Base-by-base conservation (phyloP, 2,888 invertebrate genomes). In the Cephalotes varians region DNA sequence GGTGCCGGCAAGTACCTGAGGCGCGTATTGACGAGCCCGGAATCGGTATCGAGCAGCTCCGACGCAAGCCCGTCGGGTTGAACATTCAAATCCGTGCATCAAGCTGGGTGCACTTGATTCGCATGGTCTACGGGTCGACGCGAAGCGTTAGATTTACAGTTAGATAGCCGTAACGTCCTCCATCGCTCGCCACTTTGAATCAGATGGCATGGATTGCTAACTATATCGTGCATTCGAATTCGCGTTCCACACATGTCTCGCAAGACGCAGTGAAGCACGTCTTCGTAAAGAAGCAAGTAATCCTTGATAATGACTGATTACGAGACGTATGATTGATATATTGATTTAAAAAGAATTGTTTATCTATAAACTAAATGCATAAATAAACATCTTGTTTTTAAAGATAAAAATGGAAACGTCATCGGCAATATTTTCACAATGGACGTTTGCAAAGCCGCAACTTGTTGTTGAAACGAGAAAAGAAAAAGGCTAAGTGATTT, bases 71-170 rank as follows among this genome's bases (percentile, higher is more conserved):
- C 25, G 51, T 31, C 58, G 44, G n/a, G 44, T 47, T 28, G 56
- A 40, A 64, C 51, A n/a, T 21, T 77, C 60, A 72, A 82, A 82
- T 49, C 74, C 51, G 62, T 49, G 72, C 64, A 67, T 49, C 34
- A 18, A n/a, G 7, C 21, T 64, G 12, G 81, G 21, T 81, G 82
- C 79, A 77, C 83, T 83, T 79, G 80, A 86, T 80, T 84, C 84
- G 58, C 74, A 84, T 71, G 69, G 64, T 47, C 65, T 71, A 21
- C 74, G 28, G 54, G 81, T 64, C 69, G 69, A 73, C 72, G 87
- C 83, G 82, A 87, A 88, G 88, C 87, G 90, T 90, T 90, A 85
- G 90, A 85, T 90, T 88, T 92, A 92, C 91, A 91, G 92, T 91
- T 93, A 90, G 87, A 89, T 84, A 85, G 76, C 82, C 83, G 74